Base-by-base conservation (phyloP, 1,140 invertebrate genomes). In the Neodiprion lecontei region DNA sequence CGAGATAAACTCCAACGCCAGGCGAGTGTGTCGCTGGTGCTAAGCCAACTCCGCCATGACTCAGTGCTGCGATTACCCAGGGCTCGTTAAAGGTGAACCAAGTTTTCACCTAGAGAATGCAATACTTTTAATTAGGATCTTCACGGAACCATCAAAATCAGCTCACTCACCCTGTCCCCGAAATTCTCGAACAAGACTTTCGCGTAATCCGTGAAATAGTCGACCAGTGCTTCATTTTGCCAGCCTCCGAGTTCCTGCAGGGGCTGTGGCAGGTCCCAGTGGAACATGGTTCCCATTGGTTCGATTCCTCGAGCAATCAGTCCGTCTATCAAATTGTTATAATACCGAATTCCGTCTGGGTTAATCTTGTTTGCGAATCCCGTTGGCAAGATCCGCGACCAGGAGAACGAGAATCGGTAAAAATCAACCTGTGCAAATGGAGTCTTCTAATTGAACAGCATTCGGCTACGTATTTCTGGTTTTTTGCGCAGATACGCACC, bases 321-420 rank as follows among this genome's bases (percentile, higher is more conserved):
- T 72, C 89, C 90, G 80, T 93, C 83, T 21, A 94, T 91, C 1
- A 94, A 66, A 40, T 84, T 85, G 61, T 92, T 91, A 78, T 94
- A 94, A 81, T 93, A 93, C 67, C 87, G 82, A 12, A 92, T 87
- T 10, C 89, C 89, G 11, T 81, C 79, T 73, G 85, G 77, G 77
- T 89, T 91, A 23, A 91, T 78, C 23, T 86, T 61, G 70, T 89
- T 85, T 1, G 84, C 72, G 11, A 86, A 84, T 69, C 91, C 91
- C 70, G 81, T 83, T 8, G 90, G 89, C 1, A 90, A 75, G 48
- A 91, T 85, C 74, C 90, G 77, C 0, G 91, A 75, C 91, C 92
- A 92, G 9, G 91, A 88, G 50, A 92, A 79, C 0, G 91, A 92
- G 80, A 92, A 91, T 14, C 91, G 84, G 79, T 92, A 91, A 17